Evolutionary conservation across 2,888 invertebrate species (phyloP).

Genomic region (Coenonympha glycerion): DNA sequence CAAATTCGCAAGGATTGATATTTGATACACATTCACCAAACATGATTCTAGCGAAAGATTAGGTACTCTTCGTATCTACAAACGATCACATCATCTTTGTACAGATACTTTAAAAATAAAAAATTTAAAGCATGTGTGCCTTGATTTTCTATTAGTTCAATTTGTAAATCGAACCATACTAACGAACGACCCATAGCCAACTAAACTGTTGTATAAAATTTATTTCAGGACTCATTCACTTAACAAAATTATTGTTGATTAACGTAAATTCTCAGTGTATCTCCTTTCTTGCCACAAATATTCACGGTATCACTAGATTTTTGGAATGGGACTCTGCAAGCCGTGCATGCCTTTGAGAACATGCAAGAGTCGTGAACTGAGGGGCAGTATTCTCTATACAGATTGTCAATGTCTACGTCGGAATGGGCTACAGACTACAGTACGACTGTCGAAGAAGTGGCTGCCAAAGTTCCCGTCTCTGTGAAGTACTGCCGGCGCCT

Average conservation of each 20-base stretch:
- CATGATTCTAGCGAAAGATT: no score
- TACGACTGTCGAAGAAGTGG: slow-evolving; percentile 71
- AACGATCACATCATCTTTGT: no score
- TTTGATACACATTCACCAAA: no score
- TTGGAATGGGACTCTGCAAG: slow-evolving; percentile 17
- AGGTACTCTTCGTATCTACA: no score
- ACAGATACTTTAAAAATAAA: no score
- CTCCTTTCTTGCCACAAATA: background rate
- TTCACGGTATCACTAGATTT: background rate
- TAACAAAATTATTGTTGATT: background rate
- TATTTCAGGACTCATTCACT: background rate
- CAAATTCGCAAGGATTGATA: no score
- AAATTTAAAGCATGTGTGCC: background rate
- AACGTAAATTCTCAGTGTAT: background rate
- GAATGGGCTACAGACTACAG: slow-evolving; percentile 76
- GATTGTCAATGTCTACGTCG: slow-evolving; percentile 75
- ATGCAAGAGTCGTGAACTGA: slow-evolving; percentile 66
- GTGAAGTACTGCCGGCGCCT: slow-evolving; percentile 50
- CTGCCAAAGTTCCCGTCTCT: slow-evolving; percentile 60
- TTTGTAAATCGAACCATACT: background rate
- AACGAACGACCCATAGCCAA: background rate
- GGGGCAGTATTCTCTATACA: slow-evolving; percentile 66
- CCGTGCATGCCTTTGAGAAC: slow-evolving; percentile 24
- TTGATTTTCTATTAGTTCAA: background rate
- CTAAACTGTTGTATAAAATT: background rate